Evolutionary conservation across 2,888 invertebrate genomes (phyloP).

Genomic region (Lottia gigantea): DNA sequence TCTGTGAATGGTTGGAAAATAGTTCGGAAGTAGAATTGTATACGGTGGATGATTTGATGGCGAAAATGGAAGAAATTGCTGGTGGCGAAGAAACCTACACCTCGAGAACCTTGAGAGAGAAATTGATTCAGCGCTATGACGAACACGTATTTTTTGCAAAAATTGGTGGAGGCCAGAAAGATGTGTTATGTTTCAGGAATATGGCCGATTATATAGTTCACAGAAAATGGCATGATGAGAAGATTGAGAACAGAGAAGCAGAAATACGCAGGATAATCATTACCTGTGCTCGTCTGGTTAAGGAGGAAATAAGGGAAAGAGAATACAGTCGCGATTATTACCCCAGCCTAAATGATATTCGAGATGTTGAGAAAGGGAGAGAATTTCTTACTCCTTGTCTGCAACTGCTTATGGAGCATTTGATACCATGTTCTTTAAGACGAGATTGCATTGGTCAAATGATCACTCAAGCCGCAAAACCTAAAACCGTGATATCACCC

Average conservation of each 20-base stretch:
- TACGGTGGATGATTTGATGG: too few species aligned
- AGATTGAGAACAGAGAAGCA: background rate
- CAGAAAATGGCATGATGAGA: background rate
- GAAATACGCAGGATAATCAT: background rate
- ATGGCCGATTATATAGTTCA: background rate
- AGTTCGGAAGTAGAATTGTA: too few species aligned
- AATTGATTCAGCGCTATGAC: background rate
- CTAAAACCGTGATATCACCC: background rate
- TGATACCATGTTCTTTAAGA: background rate
- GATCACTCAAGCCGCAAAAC: background rate
- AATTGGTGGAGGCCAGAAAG: background rate
- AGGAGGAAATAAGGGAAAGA: background rate
- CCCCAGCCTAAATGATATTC: background rate
- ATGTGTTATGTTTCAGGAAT: background rate
- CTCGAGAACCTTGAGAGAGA: background rate
- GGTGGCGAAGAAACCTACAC: background rate
- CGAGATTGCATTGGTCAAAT: background rate
- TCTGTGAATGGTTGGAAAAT: background rate
- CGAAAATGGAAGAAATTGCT: background rate
- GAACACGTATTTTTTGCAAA: background rate
- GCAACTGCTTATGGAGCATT: background rate
- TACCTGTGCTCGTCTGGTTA: background rate
- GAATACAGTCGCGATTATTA: background rate
- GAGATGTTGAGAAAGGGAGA: background rate
- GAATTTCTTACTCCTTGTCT: conserved; percentile 3